Evolutionary conservation across 2,113 vertebrate genomes (phyloP).

Genomic region (Chiloscyllium plagiosum): DNA sequence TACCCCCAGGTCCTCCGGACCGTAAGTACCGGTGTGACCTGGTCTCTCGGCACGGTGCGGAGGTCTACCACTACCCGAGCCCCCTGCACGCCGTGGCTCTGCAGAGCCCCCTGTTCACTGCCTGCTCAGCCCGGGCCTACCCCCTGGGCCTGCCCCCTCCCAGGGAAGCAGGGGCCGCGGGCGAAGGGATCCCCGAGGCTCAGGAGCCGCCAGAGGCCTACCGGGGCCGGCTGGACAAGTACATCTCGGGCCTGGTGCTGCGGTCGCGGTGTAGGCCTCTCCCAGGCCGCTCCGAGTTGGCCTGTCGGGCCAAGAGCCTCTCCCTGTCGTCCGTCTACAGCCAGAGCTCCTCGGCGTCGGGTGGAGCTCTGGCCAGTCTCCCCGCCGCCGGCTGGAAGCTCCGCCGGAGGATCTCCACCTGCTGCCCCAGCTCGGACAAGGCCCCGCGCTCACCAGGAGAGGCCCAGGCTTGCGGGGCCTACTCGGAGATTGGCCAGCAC

Average conservation of each 20-base stretch:
- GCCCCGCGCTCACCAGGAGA: slow-evolving; percentile 58
- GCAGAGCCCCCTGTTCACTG: slow-evolving; percentile 69
- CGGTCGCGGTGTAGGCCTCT: slow-evolving; percentile 51
- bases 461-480: slow-evolving; percentile 42
- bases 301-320: slow-evolving; percentile 50
- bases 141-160: background rate
- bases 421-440: slow-evolving; percentile 55
- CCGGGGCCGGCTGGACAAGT: slow-evolving; percentile 60
- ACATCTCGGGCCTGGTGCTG: slow-evolving; percentile 60
- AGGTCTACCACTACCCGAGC: slow-evolving; percentile 71
- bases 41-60: slow-evolving; percentile 64
- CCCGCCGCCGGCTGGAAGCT: slow-evolving; percentile 47
- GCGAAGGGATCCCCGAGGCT: background rate
- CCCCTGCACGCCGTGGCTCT: slow-evolving; percentile 70
- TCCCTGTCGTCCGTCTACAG: slow-evolving; percentile 58
- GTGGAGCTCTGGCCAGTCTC: slow-evolving; percentile 45
- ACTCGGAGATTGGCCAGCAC: background rate
- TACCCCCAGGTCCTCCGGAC: slow-evolving; percentile 51
- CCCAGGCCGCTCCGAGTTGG: slow-evolving; percentile 42
- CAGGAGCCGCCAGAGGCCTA: slow-evolving; percentile 41
- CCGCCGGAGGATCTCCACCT: slow-evolving; percentile 67
- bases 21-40: slow-evolving; percentile 62
- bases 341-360: slow-evolving; percentile 47
- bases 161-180: slow-evolving; percentile 44
- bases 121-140: background rate